Percentiles rank a stretch among this genome's conserved stretches.
These are phyloP conservation scores for Natrix natrix DNA, from an alignment of 2,797 vertebrate species.

Conservation along the genomic window DNA sequence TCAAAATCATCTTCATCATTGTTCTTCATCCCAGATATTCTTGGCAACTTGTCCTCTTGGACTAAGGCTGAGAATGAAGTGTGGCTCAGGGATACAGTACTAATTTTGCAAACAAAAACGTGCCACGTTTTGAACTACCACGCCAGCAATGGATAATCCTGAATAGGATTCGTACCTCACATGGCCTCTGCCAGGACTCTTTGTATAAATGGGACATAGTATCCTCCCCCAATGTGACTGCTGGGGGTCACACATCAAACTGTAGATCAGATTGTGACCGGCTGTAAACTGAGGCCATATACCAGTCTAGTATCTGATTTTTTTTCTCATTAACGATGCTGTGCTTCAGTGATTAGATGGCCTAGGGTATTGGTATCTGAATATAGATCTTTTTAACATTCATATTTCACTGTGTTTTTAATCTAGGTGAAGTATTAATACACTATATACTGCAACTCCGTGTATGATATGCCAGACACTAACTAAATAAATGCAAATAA, in stretches of 20 bases:
- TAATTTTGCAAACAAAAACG: not conserved
- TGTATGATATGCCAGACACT: too few relatives aligned
- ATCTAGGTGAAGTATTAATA: not conserved
- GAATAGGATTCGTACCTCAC: not conserved
- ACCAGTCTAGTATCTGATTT: not conserved
- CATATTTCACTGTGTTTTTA: not conserved
- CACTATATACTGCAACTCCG: too few relatives aligned
- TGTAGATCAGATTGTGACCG: not conserved
- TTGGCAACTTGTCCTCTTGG: not conserved
- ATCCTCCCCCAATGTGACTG: not conserved
- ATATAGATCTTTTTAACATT: too few relatives aligned
- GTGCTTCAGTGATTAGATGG: not conserved
- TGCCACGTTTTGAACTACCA: not conserved
- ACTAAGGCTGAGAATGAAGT: not conserved
- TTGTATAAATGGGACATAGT: not conserved
- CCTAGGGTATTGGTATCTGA: not conserved
- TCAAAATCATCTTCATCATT: not conserved
- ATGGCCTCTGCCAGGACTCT: not conserved
- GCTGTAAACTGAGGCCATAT: not conserved
- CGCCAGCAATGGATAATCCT: too few relatives aligned
- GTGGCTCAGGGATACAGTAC: not conserved
- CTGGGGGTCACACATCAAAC: not conserved
- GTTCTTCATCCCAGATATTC: not conserved
- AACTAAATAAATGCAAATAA: too few relatives aligned
- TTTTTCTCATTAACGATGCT: not conserved